Evolutionary conservation across 2,113 vertebrate genomes (phyloP).

Genomic region (Columba livia): DNA sequence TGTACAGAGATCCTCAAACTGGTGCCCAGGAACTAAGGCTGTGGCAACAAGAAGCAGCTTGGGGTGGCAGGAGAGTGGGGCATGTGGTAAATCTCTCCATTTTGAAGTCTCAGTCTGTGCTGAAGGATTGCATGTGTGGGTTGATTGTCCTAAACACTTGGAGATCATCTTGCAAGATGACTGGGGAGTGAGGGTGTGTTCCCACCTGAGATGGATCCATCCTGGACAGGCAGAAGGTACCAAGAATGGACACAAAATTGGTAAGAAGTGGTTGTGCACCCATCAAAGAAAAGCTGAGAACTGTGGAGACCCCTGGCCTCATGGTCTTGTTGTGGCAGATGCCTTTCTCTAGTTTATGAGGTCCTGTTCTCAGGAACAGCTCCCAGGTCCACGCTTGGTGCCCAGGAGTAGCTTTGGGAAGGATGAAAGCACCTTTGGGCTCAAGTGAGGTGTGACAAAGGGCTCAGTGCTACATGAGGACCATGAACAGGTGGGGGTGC

Average conservation of each 20-base stretch:
- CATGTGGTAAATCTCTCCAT: not conserved
- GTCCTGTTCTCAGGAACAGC: not conserved
- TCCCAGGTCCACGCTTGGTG: not conserved
- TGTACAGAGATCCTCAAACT: not conserved
- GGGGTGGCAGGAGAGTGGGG: not conserved
- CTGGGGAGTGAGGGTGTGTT: rapidly evolving
- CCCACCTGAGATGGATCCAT: not conserved
- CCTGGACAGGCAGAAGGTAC: not conserved
- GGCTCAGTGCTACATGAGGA: rapidly evolving
- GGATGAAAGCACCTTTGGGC: not conserved
- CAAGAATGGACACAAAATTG: rapidly evolving
- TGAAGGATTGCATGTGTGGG: rapidly evolving
- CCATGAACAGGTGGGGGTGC: rapidly evolving
- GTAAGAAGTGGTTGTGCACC: not conserved
- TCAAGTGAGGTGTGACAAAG: rapidly evolving
- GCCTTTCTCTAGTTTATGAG: too few relatives aligned
- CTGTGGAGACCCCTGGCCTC: rapidly evolving
- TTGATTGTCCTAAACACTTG: not conserved
- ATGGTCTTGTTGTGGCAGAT: rapidly evolving
- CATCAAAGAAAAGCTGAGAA: not conserved
- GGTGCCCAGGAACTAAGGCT: not conserved
- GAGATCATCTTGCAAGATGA: too few relatives aligned
- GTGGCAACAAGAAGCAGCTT: not conserved
- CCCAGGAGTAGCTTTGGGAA: not conserved
- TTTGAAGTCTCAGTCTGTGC: not conserved